Evolutionary conservation across 2,888 invertebrate genomes (phyloP).

Genomic region (Eupsilia transversa): DNA sequence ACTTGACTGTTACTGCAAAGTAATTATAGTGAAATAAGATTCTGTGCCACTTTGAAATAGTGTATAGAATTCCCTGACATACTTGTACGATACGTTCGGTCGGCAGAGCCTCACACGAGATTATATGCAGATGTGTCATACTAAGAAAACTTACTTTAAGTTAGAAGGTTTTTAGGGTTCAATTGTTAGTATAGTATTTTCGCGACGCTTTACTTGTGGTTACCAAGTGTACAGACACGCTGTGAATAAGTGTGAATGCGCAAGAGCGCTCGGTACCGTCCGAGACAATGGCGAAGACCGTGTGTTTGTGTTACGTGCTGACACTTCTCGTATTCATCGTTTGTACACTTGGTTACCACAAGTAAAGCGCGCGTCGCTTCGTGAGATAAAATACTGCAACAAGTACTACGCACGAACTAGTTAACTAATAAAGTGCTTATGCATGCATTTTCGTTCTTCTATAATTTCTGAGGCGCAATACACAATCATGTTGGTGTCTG

Average conservation of each 20-base stretch:
- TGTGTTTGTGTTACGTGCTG: too few relatives aligned
- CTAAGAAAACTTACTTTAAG: too few relatives aligned
- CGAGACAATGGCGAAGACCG: too few relatives aligned
- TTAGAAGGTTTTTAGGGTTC: not conserved
- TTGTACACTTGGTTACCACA: too few relatives aligned
- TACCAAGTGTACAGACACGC: too few relatives aligned
- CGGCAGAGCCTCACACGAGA: not conserved
- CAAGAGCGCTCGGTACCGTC: too few relatives aligned
- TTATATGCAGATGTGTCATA: not conserved
- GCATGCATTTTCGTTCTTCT: not conserved
- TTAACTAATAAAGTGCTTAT: not conserved
- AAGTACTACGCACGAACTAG: not conserved
- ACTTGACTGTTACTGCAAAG: constrained; percentile 13
- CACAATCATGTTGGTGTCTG: not conserved
- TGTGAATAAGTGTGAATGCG: too few relatives aligned
- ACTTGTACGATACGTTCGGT: constrained; percentile 17
- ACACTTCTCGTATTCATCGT: too few relatives aligned
- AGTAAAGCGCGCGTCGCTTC: too few relatives aligned
- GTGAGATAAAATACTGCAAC: not conserved
- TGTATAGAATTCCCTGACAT: not conserved
- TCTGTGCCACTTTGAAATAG: constrained; percentile 43
- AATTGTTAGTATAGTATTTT: not conserved
- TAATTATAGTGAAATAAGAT: constrained; percentile 30
- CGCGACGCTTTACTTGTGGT: too few relatives aligned
- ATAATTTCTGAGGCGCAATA: not conserved